Conservation (phyloP, 2,888 invertebrate species). For the Hypsopygia costalis region DNA sequence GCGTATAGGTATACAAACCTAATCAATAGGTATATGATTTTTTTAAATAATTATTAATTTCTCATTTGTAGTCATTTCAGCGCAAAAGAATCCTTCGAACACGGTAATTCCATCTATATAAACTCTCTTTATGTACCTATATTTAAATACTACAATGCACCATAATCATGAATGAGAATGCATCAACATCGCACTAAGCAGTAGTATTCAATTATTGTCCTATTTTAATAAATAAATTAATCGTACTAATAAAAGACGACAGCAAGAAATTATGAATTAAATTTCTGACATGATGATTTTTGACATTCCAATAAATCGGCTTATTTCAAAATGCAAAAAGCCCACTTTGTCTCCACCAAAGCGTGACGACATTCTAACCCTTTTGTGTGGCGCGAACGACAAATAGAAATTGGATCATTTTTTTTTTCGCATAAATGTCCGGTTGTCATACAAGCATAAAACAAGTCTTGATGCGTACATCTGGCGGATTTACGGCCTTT, state of each 20-base stretch:
- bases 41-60: too few relatives aligned
- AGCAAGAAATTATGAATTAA: neutral
- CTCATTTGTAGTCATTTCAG: too few relatives aligned
- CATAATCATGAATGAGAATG: too few relatives aligned
- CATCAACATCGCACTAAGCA: too few relatives aligned
- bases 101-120: too few relatives aligned
- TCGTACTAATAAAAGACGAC: neutral
- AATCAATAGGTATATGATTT: too few relatives aligned
- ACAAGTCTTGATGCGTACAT: slow-evolving; percentile 30
- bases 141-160: too few relatives aligned
- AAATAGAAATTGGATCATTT: slow-evolving; percentile 3
- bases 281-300: neutral
- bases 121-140: too few relatives aligned
- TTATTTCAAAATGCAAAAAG: neutral
- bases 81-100: too few relatives aligned
- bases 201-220: too few relatives aligned
- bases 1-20: too few relatives aligned
- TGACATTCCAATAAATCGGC: neutral
- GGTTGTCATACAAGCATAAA: slow-evolving; percentile 24
- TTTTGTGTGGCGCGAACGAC: slow-evolving; percentile 1
- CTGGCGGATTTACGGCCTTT: slow-evolving; percentile 39
- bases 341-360: neutral
- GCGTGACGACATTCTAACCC: slow-evolving; percentile 8
- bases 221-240: too few relatives aligned
- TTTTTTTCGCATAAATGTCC: slow-evolving; percentile 8